Evolutionary conservation across 2,888 invertebrate species (phyloP), one percentile per base, ranked within the genome.

Genomic region (Corbicula japonica): DNA sequence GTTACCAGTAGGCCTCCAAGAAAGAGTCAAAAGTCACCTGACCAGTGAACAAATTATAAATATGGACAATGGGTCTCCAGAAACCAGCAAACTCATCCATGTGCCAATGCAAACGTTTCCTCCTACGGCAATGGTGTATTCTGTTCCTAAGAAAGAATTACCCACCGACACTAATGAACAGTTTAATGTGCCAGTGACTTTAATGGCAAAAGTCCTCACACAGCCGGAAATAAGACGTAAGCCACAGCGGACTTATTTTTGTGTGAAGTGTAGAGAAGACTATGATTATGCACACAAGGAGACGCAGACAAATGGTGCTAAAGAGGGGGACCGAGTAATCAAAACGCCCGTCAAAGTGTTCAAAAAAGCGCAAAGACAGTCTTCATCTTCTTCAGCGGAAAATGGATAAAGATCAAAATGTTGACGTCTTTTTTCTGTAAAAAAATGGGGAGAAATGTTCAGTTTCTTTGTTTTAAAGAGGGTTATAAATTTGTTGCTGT

Each of bases 1-100:
- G 98, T 95, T 98, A 91, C 97, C 98, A 69, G 95, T 96, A 46
- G 98, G 98, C 93, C 96, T 98, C 41, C 98, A 98, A 94, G 96
- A 97, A 56, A 96, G 98, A 94, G 97, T 98, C 1, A 92, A 93
- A 80, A 88, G 90, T 61, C 94, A 94, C 76, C 89, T 94, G 86
- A 92, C 92, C 6, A 86, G 88, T 44, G 91, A 92, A 68, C 88
- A 92, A 81, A 85, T 91, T 30, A 84, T 90, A 4, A 87, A 89
- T 48, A 82, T 89, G 73, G 89, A 91, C 58, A 89, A 90, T 26
- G 79, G 85, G 15, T 70, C 80, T 0, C 82, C 84, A 30, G 85
- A 86, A 44, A 84, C 84, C 26, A 84, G 89, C 23, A 90, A 90
- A 68, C 95, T 95, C 83, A 96, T 96, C 73, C 96, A 96, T 88